Conservation (phyloP, 2,888 invertebrate species). For the Orchestes rusci region DNA sequence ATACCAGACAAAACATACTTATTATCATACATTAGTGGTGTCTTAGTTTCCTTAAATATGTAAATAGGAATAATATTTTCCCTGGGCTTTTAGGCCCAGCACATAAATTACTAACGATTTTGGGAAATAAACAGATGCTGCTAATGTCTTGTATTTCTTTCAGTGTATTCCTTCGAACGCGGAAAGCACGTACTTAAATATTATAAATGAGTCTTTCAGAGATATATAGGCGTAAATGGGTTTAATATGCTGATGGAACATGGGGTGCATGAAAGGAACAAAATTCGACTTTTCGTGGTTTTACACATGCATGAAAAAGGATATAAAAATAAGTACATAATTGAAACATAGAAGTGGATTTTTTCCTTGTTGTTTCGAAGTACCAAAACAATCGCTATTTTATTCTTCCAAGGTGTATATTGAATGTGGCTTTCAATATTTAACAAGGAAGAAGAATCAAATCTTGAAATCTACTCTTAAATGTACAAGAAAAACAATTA, state of each 20-base stretch:
- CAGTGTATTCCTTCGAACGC: conserved; percentile 11
- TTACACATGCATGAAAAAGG: too few relatives aligned
- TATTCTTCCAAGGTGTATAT: too few relatives aligned
- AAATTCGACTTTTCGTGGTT: too few relatives aligned
- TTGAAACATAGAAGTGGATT: too few relatives aligned
- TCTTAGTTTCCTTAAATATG: conserved; percentile 24
- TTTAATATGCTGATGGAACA: conserved; percentile 5
- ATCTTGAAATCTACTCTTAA: too few relatives aligned
- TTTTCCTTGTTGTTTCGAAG: too few relatives aligned
- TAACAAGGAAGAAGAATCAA: too few relatives aligned
- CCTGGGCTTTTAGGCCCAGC: conserved; percentile 17
- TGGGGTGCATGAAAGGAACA: too few relatives aligned
- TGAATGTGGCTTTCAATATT: too few relatives aligned
- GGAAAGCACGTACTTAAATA: conserved; percentile 7
- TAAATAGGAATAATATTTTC: conserved; percentile 25
- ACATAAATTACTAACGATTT: conserved; percentile 23
- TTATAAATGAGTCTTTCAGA: conserved; percentile 7
- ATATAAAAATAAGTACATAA: too few relatives aligned
- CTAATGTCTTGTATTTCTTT: conserved; percentile 21
- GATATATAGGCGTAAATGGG: neutral
- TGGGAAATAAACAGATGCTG: conserved; percentile 15
- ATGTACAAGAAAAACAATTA: too few relatives aligned
- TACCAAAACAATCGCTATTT: too few relatives aligned
- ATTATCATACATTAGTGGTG: conserved; percentile 22
- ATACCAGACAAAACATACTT: conserved; percentile 25